A percentile compares a stretch with the other conserved stretches of the same genome.
These are phyloP conservation scores for Indri indri DNA, from an alignment of 2,113 vertebrate genomes.

Conservation along the genomic window DNA sequence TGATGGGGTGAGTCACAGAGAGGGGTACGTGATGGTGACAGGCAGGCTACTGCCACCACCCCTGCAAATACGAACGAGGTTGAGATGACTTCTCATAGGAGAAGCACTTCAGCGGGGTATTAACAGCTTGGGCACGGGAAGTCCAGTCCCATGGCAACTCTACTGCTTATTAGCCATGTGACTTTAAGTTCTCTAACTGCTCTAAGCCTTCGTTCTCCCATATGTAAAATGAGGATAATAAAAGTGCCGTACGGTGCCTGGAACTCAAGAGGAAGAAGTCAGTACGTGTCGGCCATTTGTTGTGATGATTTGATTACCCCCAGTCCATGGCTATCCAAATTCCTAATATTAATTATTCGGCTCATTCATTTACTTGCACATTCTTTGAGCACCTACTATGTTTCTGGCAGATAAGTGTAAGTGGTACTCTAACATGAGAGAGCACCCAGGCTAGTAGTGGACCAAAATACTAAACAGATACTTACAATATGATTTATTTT, in stretches of 20 bases:
- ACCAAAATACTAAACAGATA: neutral
- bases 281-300: neutral
- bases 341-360: neutral
- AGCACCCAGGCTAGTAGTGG: neutral
- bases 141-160: neutral
- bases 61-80: neutral
- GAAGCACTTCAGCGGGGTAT: neutral
- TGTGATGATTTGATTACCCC: neutral
- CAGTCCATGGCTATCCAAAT: neutral
- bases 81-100: neutral
- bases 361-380: neutral
- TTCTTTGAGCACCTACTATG: neutral
- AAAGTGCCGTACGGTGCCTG: neutral
- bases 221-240: neutral
- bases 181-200: neutral
- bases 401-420: neutral
- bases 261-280: neutral
- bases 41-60: neutral
- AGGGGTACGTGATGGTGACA: neutral
- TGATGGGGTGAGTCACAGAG: neutral
- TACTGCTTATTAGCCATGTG: neutral
- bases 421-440: neutral
- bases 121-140: neutral
- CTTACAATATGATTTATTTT: neutral
- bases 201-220: neutral